Conservation (phyloP, 2,113 vertebrate species). For the Epinephelus moara region DNA sequence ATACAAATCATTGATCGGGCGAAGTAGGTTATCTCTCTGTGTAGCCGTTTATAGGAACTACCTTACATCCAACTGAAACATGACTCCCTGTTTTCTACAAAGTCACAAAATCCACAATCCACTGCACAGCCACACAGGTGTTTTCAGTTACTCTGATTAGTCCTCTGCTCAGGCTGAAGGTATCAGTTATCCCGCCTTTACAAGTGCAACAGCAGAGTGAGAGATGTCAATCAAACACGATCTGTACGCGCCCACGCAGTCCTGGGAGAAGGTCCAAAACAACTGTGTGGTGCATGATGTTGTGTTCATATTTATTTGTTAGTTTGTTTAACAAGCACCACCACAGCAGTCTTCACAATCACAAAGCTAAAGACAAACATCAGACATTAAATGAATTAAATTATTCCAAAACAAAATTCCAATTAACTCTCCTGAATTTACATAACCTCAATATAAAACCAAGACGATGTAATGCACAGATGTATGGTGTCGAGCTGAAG, state of each 20-base stretch:
- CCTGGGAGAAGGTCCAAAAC: too few relatives aligned
- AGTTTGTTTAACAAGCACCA: neutral
- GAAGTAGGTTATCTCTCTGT: neutral
- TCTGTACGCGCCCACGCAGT: too few relatives aligned
- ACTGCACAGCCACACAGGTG: neutral
- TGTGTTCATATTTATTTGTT: neutral
- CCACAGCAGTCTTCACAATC: constrained; percentile 1
- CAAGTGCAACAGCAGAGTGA: neutral
- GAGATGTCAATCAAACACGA: neutral
- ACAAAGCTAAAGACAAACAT: constrained; percentile 41
- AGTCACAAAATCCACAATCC: neutral
- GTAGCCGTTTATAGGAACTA: too few relatives aligned
- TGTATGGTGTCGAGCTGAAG: neutral
- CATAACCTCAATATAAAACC: constrained; percentile 24
- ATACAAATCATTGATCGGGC: neutral
- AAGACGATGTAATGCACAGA: neutral
- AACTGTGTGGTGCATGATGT: too few relatives aligned
- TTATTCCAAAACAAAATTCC: constrained; percentile 39
- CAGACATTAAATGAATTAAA: constrained; percentile 12
- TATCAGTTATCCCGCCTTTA: neutral
- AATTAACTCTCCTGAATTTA: constrained; percentile 42
- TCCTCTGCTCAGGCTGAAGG: neutral
- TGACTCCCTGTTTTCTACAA: neutral
- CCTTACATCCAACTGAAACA: neutral
- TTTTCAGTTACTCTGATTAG: neutral